These are phyloP conservation scores for Epizoanthus ramosus DNA, from an alignment of 92 coral and sea anemone genomes.

Conservation along the genomic window DNA sequence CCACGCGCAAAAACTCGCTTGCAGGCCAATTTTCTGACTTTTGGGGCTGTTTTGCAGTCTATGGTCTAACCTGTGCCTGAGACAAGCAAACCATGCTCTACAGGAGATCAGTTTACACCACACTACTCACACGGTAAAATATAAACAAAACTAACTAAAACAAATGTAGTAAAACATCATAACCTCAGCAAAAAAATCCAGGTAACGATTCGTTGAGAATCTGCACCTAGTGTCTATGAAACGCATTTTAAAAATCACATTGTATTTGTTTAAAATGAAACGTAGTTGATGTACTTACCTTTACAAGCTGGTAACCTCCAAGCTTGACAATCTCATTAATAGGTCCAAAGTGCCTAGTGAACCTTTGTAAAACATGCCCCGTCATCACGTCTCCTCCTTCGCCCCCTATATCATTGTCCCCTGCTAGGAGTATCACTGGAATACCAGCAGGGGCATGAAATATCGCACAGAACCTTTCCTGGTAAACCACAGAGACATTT, in stretches of 20 bases:
- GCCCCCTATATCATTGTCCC: conserved; percentile 94
- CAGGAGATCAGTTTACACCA: no score
- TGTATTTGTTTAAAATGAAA: no score
- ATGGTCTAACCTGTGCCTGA: no score
- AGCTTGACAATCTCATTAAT: conserved; percentile 77
- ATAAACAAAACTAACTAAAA: no score
- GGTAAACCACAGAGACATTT: not conserved
- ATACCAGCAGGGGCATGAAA: conserved; percentile 55
- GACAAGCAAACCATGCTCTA: no score
- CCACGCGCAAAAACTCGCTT: no score
- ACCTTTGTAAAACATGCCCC: conserved; percentile 48
- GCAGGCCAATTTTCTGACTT: no score
- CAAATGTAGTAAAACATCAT: no score
- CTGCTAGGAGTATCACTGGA: conserved; percentile 70
- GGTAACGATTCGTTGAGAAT: no score
- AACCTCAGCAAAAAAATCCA: no score
- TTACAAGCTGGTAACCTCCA: conserved; percentile 78
- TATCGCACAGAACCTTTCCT: conserved; percentile 82
- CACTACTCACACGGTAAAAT: no score
- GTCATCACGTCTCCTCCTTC: conserved; percentile 70
- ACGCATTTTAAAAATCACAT: not conserved
- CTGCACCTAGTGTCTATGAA: not conserved
- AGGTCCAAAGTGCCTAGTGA: conserved; percentile 75
- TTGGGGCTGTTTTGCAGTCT: no score
- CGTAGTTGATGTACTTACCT: conserved; percentile 52